Base-by-base conservation (phyloP, 2,113 vertebrate genomes). In the Pavo muticus region DNA sequence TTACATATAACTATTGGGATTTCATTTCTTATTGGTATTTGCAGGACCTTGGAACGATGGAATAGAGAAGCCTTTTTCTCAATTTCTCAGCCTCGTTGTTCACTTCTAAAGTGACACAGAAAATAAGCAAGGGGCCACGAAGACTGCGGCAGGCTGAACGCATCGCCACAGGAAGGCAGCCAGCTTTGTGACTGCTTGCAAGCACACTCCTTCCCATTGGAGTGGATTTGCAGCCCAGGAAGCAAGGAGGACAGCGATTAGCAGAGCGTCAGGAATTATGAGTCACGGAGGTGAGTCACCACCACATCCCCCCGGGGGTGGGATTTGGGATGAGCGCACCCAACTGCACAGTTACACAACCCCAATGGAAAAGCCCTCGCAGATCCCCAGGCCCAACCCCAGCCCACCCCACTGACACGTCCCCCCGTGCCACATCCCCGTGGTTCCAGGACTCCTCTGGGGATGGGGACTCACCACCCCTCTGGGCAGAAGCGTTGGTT, bases 241-340 rank as follows among this genome's bases (percentile, higher is more conserved):
- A 88, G 52, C 90, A 94, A 90, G 95, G 88, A 91, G 93, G 86
- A 81, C 91, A 84, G 65, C 0, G n/a, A 87, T 87, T 37, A 90
- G 85, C 64, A 90, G 87, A 95, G 84, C 75, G 3, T 93, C 95
- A 96, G 90, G 94, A 96, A 96, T 94, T 78, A 60, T 96, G 95
- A 96, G 91, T 94, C 95, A 96, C 80, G 37, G 91, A 65, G 18
- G 83, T 94, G 93, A 96, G 90, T 96, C 95, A 95, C 90, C 85
- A 86, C 17, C 93, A 86, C 76, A 76, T 90, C 93, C 82, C 56
- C 32, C 30, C 10, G 20, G 47, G 32, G 50, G 56, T 65, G 87
- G 88, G 83, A 83, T 91, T 61, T 83, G 79, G 93, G 90, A 90
- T 84, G 68, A 86, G 83, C 84, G 39, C 14, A 59, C 48, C 77